phyloP scores from a whole-genome alignment of 1,140 invertebrate genomes.

The Hypsibius dujardini region DNA sequence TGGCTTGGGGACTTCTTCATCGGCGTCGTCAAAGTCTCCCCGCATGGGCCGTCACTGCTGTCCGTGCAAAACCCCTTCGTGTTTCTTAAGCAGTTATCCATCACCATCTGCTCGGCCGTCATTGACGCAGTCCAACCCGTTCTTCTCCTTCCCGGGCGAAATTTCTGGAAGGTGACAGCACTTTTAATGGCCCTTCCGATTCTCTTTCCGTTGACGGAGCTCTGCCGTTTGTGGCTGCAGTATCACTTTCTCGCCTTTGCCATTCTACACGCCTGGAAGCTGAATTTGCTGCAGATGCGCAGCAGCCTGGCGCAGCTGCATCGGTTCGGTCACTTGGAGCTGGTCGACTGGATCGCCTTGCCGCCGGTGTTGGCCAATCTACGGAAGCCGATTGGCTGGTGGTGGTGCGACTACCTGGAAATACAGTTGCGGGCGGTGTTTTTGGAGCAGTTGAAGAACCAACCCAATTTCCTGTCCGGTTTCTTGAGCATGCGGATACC shows the following conservation, averaged over 20 bases:
- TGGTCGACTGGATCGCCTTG: background rate
- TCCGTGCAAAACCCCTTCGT: background rate
- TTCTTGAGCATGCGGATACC: background rate
- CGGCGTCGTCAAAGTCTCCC: background rate
- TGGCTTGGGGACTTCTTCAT: slow-evolving; percentile 1
- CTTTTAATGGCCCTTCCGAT: background rate
- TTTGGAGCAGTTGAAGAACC: background rate
- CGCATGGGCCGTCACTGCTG: background rate
- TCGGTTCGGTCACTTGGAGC: background rate
- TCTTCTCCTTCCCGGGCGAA: background rate
- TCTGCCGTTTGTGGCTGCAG: background rate
- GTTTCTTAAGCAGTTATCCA: background rate
- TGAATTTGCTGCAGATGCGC: background rate
- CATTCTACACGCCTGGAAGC: background rate
- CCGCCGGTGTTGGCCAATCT: background rate
- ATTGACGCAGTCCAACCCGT: background rate
- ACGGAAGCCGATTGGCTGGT: background rate
- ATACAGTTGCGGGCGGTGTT: background rate
- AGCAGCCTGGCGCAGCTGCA: background rate
- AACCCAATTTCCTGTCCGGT: background rate
- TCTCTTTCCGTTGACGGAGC: background rate
- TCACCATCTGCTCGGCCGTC: background rate
- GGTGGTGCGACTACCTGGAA: slow-evolving; percentile 4
- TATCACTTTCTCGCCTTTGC: slow-evolving; percentile 6
- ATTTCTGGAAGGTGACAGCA: background rate